Conservation (phyloP, 2,797 vertebrate genomes). For the Characodon lateralis region DNA sequence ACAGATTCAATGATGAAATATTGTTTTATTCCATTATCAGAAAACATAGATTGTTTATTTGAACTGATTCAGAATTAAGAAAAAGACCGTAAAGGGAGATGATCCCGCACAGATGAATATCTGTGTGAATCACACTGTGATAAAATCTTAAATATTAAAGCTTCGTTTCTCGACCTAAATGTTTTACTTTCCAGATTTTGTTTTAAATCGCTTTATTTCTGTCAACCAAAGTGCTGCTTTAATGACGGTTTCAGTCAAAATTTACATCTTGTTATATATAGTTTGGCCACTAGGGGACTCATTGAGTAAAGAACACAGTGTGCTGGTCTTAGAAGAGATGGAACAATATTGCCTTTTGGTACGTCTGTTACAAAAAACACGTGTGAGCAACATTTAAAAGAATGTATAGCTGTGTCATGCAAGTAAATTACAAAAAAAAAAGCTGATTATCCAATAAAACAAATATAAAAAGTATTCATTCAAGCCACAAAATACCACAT, state of each 20-base stretch:
- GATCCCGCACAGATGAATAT: background rate
- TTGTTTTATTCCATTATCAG: constrained; percentile 8
- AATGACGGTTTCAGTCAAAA: background rate
- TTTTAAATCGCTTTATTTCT: background rate
- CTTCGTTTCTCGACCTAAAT: constrained; percentile 11
- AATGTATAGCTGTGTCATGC: background rate
- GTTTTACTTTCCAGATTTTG: constrained; percentile 16
- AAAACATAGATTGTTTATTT: background rate
- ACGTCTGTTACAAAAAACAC: constrained; percentile 1
- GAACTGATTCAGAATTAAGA: background rate
- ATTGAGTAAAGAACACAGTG: constrained; percentile 44
- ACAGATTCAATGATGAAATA: constrained; percentile 25
- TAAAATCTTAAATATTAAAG: constrained; percentile 15
- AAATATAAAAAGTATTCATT: background rate
- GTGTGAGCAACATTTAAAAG: background rate
- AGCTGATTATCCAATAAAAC: background rate
- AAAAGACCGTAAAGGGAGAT: background rate
- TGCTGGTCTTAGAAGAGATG: background rate
- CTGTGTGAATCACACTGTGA: constrained; percentile 10
- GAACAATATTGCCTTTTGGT: background rate
- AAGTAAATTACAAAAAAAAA: background rate
- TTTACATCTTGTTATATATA: constrained; percentile 33
- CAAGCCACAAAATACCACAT: background rate
- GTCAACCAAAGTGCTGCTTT: background rate
- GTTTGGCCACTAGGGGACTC: constrained; percentile 70